Evolutionary conservation across 2,113 vertebrate species (phyloP).

Genomic region (Rhinopithecus roxellana): DNA sequence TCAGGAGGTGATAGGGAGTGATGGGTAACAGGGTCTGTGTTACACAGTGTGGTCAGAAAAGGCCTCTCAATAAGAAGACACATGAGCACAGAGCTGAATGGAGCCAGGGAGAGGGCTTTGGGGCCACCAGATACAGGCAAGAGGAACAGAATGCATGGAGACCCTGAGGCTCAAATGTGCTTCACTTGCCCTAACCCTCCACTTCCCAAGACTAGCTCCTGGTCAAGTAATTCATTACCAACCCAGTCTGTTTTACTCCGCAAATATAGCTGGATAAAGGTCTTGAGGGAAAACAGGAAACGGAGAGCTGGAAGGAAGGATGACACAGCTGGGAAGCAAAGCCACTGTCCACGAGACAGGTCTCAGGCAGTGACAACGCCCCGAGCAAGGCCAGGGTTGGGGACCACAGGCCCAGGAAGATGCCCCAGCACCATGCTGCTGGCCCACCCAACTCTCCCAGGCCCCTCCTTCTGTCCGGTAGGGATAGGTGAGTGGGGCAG

Average conservation of each 20-base stretch:
- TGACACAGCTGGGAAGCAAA: not conserved
- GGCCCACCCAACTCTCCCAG: accelerated
- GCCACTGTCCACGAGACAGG: not conserved
- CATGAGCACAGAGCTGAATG: not conserved
- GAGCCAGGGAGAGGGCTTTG: not conserved
- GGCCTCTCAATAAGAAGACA: not conserved
- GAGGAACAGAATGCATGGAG: not conserved
- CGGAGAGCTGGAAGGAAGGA: not conserved
- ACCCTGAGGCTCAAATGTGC: not conserved
- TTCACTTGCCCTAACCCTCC: not conserved
- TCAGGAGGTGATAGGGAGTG: not conserved
- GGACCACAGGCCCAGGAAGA: not conserved
- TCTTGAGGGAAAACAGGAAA: not conserved
- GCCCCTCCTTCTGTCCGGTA: not conserved
- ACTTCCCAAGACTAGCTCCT: not conserved
- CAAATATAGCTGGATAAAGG: not conserved
- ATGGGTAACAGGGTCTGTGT: not conserved
- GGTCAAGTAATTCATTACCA: not conserved
- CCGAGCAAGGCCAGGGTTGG: not conserved
- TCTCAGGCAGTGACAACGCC: not conserved
- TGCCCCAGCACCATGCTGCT: accelerated
- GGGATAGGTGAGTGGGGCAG: not conserved
- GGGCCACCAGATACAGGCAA: not conserved
- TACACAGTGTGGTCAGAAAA: not conserved
- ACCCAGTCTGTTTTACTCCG: not conserved